Evolutionary conservation across 2,113 vertebrate species (phyloP).

Genomic region (Lichenostomus cassidix): DNA sequence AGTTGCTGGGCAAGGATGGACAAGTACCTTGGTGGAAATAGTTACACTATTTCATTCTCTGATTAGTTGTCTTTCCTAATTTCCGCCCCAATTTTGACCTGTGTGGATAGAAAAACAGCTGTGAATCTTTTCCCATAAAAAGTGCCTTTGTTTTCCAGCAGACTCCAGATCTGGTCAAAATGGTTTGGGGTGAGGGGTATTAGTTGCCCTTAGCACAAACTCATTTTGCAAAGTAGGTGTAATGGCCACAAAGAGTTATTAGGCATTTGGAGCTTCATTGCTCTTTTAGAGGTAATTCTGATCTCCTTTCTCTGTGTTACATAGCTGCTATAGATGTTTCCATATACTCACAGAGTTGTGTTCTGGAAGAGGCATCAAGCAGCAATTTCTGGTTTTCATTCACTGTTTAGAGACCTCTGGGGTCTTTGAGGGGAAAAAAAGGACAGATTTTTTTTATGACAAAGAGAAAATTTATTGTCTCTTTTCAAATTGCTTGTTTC

Average conservation of each 20-base stretch:
- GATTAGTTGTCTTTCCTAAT: not conserved
- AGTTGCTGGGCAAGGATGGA: not conserved
- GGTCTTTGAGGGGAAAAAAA: not conserved
- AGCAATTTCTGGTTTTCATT: not conserved
- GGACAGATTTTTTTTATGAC: not conserved
- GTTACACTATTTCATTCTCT: not conserved
- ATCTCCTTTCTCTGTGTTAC: not conserved
- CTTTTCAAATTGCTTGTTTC: not conserved
- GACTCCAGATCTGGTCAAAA: not conserved
- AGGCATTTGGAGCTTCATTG: not conserved
- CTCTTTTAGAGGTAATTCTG: not conserved
- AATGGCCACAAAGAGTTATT: rapidly evolving
- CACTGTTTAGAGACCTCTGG: not conserved
- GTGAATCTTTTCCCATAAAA: not conserved
- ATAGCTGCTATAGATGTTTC: not conserved
- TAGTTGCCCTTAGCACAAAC: not conserved
- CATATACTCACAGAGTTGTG: not conserved
- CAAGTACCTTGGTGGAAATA: not conserved
- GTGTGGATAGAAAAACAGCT: not conserved
- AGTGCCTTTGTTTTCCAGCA: not conserved
- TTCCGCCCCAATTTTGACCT: not conserved
- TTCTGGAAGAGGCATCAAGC: not conserved
- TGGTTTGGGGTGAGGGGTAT: not conserved
- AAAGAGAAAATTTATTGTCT: not conserved
- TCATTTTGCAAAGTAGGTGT: not conserved